Evolutionary conservation across 2,797 vertebrate species (phyloP).

Genomic region (Semaprochilodus insignis): DNA sequence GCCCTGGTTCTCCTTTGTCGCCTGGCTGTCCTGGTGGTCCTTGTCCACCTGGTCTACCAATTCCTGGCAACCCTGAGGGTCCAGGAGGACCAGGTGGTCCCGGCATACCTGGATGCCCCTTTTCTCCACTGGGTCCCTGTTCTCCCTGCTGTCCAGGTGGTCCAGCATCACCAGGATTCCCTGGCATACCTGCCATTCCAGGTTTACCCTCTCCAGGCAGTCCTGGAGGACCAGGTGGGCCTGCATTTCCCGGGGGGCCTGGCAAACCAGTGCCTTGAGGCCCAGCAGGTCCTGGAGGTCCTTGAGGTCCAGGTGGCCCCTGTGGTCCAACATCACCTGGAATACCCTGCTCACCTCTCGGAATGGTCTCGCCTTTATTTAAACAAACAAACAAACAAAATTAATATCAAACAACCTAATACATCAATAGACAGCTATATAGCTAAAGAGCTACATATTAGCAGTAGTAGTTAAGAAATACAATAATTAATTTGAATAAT

Average conservation of each 20-base stretch:
- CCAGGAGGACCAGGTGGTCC: conserved; percentile 90
- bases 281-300: conserved; percentile 81
- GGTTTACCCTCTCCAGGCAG: conserved; percentile 91
- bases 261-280: conserved; percentile 86
- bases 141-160: conserved; percentile 88
- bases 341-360: conserved; percentile 79
- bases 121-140: conserved; percentile 87
- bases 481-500: not conserved
- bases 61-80: conserved; percentile 88
- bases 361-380: conserved; percentile 76
- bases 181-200: conserved; percentile 91
- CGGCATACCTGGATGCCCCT: conserved; percentile 86
- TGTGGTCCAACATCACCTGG: conserved; percentile 72
- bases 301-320: conserved; percentile 83
- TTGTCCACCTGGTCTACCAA: conserved; percentile 89
- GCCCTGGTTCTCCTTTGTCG: conserved; percentile 91
- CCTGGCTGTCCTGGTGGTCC: conserved; percentile 91
- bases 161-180: conserved; percentile 89
- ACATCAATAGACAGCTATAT: not conserved
- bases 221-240: conserved; percentile 85
- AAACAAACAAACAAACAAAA: not conserved
- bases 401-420: not conserved
- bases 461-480: not conserved
- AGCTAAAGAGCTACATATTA: not conserved
- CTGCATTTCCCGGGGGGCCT: conserved; percentile 88